These are phyloP conservation scores for Scaptomyza flava DNA, from an alignment of 2,888 invertebrate genomes.

Conservation along the genomic window DNA sequence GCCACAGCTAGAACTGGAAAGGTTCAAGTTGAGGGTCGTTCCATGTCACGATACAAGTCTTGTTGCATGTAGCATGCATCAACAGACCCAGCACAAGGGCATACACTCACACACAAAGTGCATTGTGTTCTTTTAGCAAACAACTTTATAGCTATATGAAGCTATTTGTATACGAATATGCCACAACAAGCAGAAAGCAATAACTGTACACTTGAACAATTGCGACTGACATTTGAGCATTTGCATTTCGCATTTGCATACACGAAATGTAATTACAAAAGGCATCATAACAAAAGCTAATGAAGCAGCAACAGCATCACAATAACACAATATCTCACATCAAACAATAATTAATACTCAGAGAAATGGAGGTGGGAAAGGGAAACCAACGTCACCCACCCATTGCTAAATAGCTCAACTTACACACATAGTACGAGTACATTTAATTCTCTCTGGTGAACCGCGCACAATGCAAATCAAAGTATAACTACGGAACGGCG, in stretches of 20 bases:
- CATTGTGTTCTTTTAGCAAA: slow-evolving; percentile 15
- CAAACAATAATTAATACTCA: slow-evolving; percentile 1
- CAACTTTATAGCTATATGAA: slow-evolving; percentile 46
- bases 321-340: slow-evolving; percentile 4
- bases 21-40: slow-evolving; percentile 75
- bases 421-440: slow-evolving; percentile 36
- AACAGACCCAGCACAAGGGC: slow-evolving; percentile 1
- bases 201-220: slow-evolving; percentile 20
- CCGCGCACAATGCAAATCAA: slow-evolving; percentile 53
- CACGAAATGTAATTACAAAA: slow-evolving; percentile 7
- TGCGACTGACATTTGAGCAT: background rate
- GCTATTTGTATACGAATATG: background rate
- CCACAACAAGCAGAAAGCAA: slow-evolving; percentile 2
- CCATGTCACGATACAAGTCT: slow-evolving; percentile 17
- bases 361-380: background rate
- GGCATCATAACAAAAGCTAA: background rate
- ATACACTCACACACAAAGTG: background rate
- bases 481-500: slow-evolving; percentile 55
- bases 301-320: slow-evolving; percentile 8
- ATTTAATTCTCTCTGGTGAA: slow-evolving; percentile 21
- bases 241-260: slow-evolving; percentile 24
- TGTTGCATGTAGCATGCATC: slow-evolving; percentile 43
- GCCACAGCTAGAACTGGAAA: slow-evolving; percentile 19
- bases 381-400: background rate
- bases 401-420: slow-evolving; percentile 38